Evolutionary conservation across 2,888 invertebrate species (phyloP).

Genomic region (Poecilus cupreus): DNA sequence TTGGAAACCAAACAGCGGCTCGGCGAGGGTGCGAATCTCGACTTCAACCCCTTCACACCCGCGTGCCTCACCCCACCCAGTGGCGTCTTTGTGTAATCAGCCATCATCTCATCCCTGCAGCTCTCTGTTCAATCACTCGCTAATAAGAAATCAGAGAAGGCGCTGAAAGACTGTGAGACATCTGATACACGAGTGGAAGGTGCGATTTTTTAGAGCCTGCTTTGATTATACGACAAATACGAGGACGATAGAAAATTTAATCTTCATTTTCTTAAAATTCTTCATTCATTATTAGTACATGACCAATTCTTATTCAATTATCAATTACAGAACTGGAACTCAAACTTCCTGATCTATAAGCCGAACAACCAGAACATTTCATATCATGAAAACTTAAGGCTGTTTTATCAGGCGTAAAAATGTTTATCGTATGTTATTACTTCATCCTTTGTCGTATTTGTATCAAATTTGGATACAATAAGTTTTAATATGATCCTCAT

Average conservation of each 20-base stretch:
- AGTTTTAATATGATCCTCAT: too few species aligned
- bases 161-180: background rate
- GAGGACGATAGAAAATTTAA: too few species aligned
- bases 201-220: background rate
- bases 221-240: slow-evolving; percentile 1
- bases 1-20: slow-evolving; percentile 29
- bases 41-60: slow-evolving; percentile 29
- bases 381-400: too few species aligned
- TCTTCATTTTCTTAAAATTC: background rate
- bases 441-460: too few species aligned
- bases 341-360: too few species aligned
- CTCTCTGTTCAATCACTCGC: slow-evolving; percentile 24
- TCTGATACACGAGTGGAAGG: background rate
- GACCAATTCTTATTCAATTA: too few species aligned
- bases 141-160: slow-evolving; percentile 41
- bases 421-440: too few species aligned
- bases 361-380: too few species aligned
- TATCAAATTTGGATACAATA: too few species aligned
- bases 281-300: too few species aligned
- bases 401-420: too few species aligned
- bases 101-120: background rate
- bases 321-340: too few species aligned
- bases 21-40: slow-evolving; percentile 44
- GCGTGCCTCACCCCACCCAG: background rate
- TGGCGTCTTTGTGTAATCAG: slow-evolving; percentile 38